Base-by-base conservation (phyloP, 2,888 invertebrate species). In the Ichneumoninae sp. region DNA sequence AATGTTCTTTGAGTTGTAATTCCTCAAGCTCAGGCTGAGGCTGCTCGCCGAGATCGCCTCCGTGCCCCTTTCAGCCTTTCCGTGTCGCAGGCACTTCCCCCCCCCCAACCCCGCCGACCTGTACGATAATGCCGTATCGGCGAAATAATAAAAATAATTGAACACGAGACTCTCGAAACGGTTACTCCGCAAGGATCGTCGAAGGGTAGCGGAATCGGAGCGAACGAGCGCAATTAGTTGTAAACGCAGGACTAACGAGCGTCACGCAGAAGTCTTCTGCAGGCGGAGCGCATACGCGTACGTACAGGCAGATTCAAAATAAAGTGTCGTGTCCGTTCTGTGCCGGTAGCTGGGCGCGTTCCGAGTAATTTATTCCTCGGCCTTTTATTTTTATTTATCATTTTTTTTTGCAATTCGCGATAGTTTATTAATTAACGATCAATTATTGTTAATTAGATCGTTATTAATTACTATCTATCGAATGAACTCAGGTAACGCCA, bases 141-240 rank as follows among this genome's bases (percentile, higher is more conserved):
- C 68, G 52, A 76, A 83, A 80, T 68, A 80, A 80, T 83, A 83
- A 80, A 83, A 83, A 80, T 80, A 80, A 79, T 75, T 79, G 57
- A 63, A 77, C 69, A 54, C 57, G 65, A 63, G 60, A n/a, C 22
- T 33, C 50, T 44, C 52, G 26, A 68, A 44, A 47, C n/a, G 71
- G 63, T 40, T 47, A 77, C 65, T 75, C 30, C 40, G 54, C 75
- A 69, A 36, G 63, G 65, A 75, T 52, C 69, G 63, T 40, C 54
- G 8, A 22, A 40, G 47, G 57, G 26, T 19, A 60, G 30, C 44
- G 75, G 19, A 26, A 30, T 33, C 13, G 33, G 30, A 50, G 33
- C 52, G 52, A 77, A 81, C 65, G 68, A 76, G 79, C 83, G 79
- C 73, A 81, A 81, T 81, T 84, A 81, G 73, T 57, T 73, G 63